These are phyloP conservation scores for Garra rufa DNA, from an alignment of 2,113 vertebrate species.

Conservation along the genomic window DNA sequence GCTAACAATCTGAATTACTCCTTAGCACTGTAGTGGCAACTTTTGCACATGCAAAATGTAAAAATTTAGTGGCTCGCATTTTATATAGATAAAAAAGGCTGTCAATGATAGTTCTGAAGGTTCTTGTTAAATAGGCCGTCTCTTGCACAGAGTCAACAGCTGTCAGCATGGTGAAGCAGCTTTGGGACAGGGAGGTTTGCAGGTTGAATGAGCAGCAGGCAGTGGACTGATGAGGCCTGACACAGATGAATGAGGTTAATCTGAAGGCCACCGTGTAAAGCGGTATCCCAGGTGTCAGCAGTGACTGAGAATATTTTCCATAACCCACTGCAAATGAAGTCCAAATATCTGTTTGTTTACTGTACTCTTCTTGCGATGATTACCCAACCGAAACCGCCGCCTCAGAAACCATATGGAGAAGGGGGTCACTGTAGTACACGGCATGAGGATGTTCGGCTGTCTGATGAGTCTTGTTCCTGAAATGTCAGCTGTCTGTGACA, in stretches of 20 bases:
- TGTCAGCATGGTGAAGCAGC: constrained; percentile 33
- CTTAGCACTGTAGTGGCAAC: neutral
- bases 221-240: constrained; percentile 58
- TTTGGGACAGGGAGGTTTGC: constrained; percentile 41
- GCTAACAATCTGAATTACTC: neutral
- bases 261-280: constrained; percentile 57
- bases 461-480: neutral
- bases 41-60: neutral
- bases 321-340: constrained; percentile 1
- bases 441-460: neutral
- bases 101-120: constrained; percentile 20
- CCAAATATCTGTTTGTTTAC: constrained; percentile 18
- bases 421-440: neutral
- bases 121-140: constrained; percentile 36
- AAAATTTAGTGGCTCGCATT: neutral
- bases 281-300: constrained; percentile 50
- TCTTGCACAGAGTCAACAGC: constrained; percentile 40
- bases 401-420: neutral
- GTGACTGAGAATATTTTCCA: constrained; percentile 9
- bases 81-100: neutral
- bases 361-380: neutral
- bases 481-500: neutral
- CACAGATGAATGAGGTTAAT: constrained; percentile 70
- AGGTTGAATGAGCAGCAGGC: constrained; percentile 57
- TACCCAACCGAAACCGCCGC: neutral